Conservation (phyloP, 2,797 vertebrate species). For the Sus cebifrons region DNA sequence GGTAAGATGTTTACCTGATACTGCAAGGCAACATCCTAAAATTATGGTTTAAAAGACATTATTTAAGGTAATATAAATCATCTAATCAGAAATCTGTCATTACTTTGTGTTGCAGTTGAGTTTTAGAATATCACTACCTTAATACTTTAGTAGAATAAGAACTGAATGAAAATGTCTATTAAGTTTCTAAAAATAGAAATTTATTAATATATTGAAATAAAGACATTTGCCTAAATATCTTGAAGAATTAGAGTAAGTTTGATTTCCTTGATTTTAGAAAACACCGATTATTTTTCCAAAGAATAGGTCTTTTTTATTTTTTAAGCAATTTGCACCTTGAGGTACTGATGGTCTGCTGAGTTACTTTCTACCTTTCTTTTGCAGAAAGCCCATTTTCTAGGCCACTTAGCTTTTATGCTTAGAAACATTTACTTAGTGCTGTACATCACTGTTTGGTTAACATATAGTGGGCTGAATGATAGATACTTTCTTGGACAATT, state of each 20-base stretch:
- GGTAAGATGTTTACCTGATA: constrained; percentile 45
- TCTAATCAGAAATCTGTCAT: neutral
- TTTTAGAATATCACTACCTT: neutral
- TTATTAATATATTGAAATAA: constrained; percentile 4
- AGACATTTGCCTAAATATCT: constrained; percentile 9
- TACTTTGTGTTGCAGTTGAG: constrained; percentile 11
- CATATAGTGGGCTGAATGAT: neutral
- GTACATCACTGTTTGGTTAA: constrained; percentile 30
- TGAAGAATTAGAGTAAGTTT: neutral
- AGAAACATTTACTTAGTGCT: constrained; percentile 7
- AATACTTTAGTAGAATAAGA: constrained; percentile 23
- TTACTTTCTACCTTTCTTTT: neutral
- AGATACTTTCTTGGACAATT: neutral
- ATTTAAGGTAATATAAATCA: neutral
- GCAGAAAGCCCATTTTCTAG: neutral
- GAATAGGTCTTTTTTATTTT: neutral
- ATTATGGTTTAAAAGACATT: constrained; percentile 31
- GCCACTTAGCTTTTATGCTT: neutral
- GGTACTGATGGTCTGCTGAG: neutral
- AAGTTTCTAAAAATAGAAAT: constrained; percentile 45
- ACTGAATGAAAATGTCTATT: constrained; percentile 8
- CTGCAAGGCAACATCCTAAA: neutral
- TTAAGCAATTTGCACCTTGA: neutral
- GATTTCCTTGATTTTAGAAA: constrained; percentile 57
- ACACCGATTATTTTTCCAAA: neutral